phyloP scores from a whole-genome alignment of 1,140 invertebrate species.

The Ostrea edulis region DNA sequence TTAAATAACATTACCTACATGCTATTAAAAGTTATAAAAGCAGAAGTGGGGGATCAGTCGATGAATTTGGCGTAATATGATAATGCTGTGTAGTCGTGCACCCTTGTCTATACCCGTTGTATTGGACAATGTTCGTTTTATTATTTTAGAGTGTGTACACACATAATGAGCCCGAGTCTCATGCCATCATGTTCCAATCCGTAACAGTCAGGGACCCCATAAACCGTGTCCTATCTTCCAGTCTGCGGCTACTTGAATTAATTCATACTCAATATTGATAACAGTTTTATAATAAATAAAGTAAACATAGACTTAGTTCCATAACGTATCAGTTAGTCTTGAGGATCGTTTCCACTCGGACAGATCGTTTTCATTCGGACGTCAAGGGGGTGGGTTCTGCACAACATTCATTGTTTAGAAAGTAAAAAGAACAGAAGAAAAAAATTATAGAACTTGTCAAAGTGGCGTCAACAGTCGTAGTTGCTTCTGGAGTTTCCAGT shows the following conservation, averaged over 20 bases:
- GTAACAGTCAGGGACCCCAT: background rate
- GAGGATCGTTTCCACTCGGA: no score
- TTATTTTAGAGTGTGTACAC: conserved; percentile 20
- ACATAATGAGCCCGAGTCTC: background rate
- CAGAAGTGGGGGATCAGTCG: no score
- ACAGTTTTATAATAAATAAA: conserved; percentile 4
- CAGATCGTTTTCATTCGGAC: background rate
- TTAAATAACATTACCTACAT: no score
- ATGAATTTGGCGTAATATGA: background rate
- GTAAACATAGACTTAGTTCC: background rate
- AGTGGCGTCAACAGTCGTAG: background rate
- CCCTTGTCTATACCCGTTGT: background rate
- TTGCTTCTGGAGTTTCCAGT: background rate
- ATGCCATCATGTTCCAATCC: background rate
- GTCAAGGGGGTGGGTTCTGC: background rate
- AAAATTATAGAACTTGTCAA: background rate
- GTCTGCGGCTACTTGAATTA: conserved; percentile 9
- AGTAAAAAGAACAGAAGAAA: background rate
- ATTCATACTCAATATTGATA: background rate
- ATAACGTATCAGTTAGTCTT: background rate
- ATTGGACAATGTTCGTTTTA: background rate
- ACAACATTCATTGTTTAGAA: background rate
- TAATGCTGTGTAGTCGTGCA: background rate
- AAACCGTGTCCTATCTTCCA: conserved; percentile 12
- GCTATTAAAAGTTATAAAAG: no score